Percentiles rank a stretch among this genome's conserved stretches.
Conservation (phyloP, 2,797 vertebrate species). For the Sphenodon punctatus region DNA sequence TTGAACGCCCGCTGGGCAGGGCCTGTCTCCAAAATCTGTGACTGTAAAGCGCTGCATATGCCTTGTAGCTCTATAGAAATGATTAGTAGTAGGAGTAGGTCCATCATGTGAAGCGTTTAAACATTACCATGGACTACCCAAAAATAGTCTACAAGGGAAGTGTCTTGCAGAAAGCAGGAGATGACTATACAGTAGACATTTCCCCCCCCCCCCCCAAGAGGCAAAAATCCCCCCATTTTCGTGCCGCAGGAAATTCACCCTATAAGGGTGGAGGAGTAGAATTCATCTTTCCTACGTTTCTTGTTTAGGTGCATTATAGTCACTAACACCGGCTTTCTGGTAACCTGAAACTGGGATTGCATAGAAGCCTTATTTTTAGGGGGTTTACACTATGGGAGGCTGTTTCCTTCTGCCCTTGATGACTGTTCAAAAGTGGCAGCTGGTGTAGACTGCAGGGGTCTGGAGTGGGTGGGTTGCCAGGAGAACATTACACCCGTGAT, state of each 20-base stretch:
- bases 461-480: no score
- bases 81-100: no score
- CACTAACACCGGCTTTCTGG: background rate
- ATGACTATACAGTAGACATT: no score
- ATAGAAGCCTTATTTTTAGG: background rate
- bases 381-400: background rate
- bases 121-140: background rate
- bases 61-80: no score
- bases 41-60: no score
- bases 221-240: background rate
- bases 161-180: background rate
- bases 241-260: background rate
- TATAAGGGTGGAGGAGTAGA: background rate
- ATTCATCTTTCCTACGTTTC: background rate
- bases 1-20: no score
- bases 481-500: no score
- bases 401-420: no score
- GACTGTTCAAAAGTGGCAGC: no score
- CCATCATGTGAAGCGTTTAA: background rate
- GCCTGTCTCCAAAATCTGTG: fast-evolving
- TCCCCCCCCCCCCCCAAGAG: no score
- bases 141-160: background rate
- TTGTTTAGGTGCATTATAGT: background rate
- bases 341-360: background rate
- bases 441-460: no score